These are phyloP conservation scores for Dermolepida albohirtum DNA, from an alignment of 2,888 invertebrate species.

Conservation along the genomic window DNA sequence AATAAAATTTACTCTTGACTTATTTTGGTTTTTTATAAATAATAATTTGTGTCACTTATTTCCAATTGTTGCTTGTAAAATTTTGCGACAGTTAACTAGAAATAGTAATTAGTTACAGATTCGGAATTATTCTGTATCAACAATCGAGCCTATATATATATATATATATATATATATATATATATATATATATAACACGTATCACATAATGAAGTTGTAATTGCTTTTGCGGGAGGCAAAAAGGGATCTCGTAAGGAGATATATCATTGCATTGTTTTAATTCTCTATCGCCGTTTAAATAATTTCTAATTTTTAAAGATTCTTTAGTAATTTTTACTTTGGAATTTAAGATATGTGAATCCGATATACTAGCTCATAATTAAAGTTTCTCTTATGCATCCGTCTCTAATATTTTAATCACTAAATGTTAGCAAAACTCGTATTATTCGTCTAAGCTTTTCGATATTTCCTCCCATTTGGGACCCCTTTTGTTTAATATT, in stretches of 20 bases:
- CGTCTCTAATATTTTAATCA: no score
- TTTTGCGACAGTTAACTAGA: conserved; percentile 8
- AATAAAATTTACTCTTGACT: conserved; percentile 10
- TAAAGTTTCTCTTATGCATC: no score
- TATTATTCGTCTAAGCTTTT: no score
- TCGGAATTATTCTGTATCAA: background rate
- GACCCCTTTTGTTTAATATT: no score
- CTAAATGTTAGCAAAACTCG: no score
- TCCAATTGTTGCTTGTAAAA: background rate
- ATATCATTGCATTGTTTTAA: conserved; percentile 55
- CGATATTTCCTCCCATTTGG: no score
- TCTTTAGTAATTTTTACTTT: conserved; percentile 44
- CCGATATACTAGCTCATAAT: no score
- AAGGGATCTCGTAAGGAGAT: conserved; percentile 9
- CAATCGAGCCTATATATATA: no score
- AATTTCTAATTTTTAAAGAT: conserved; percentile 60
- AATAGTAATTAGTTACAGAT: conserved; percentile 1
- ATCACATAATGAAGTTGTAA: conserved; percentile 20
- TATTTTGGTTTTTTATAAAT: background rate
- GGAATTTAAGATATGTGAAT: no score
- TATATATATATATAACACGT: conserved; percentile 1
- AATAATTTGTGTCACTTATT: no score
- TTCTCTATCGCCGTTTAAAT: conserved; percentile 57
- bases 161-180: background rate
- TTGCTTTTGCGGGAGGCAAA: conserved; percentile 8